phyloP scores from a whole-genome alignment of 2,888 invertebrate species.

The Empis stercorea region DNA sequence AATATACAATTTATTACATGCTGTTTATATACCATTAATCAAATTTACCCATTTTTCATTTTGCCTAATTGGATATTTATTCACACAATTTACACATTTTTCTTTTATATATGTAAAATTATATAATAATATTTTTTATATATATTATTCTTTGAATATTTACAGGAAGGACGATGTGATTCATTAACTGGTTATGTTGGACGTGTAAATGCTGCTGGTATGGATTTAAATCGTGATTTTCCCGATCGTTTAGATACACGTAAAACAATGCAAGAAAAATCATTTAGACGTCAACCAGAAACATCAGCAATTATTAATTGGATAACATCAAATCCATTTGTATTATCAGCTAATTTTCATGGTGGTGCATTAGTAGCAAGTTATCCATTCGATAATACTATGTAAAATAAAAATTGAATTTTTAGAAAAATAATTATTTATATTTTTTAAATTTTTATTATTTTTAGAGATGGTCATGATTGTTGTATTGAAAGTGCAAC shows the following conservation, averaged over 20 bases:
- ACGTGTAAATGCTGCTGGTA: slow-evolving; percentile 63
- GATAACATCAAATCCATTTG: slow-evolving; percentile 78
- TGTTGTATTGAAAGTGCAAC: slow-evolving; percentile 63
- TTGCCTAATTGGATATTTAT: too few species aligned
- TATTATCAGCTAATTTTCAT: slow-evolving; percentile 86
- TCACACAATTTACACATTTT: too few species aligned
- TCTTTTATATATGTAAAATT: slow-evolving; percentile 24
- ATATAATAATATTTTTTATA: slow-evolving; percentile 50
- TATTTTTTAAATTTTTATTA: not conserved
- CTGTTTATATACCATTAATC: too few species aligned
- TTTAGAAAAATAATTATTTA: not conserved
- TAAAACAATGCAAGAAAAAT: slow-evolving; percentile 24
- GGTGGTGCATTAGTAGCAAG: slow-evolving; percentile 97
- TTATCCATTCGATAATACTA: slow-evolving; percentile 87
- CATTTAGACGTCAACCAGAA: slow-evolving; percentile 63
- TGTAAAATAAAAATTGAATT: slow-evolving; percentile 38
- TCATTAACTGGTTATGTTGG: slow-evolving; percentile 55
- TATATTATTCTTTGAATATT: slow-evolving; percentile 19
- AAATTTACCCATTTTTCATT: too few species aligned
- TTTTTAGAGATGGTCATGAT: slow-evolving; percentile 37
- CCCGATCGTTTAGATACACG: slow-evolving; percentile 69
- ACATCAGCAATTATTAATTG: slow-evolving; percentile 79
- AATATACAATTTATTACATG: too few species aligned
- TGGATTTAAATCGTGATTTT: slow-evolving; percentile 85
- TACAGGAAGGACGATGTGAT: slow-evolving; percentile 67